Base-by-base conservation (phyloP, 2,888 invertebrate species). In the Dione vanillae region DNA sequence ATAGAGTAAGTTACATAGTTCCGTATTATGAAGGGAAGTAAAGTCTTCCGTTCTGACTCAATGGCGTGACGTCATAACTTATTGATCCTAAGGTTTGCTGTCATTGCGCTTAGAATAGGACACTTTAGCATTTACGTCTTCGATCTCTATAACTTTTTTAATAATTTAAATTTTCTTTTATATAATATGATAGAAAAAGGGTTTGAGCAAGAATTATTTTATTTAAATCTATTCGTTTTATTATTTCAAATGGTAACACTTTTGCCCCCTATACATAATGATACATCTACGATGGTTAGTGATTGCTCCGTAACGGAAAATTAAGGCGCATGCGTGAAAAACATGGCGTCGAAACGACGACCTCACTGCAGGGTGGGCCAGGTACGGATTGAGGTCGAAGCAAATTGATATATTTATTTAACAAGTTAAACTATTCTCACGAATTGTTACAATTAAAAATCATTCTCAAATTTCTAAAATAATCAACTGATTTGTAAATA, bases 301-400 rank as follows among this genome's bases (percentile, higher is more conserved):
- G 89, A 91, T 91, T 91, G 84, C 85, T 82, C 82, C 80, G 78
- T 78, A 78, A 77, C 78, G 77, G 82, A 82, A 83, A 84, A 81
- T 82, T 77, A 76, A 67, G 69, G 86, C 92, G 92, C 92, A 92
- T 91, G 92, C 92, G 92, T 82, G 85, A 78, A 86, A 87, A 90
- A 89, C 79, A 91, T 92, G 91, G 91, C 91, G 90, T 87, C 88
- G 75, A 75, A 77, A 75, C 81, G 82, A 83, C 84, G 85, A 84
- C 84, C 86, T 87, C 83, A 83, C 84, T 88, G 88, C 88, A 86
- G 91, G 90, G 88, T 85, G 83, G 83, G 78, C 73, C 88, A 88
- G 91, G 81, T 78, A 72, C 81, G 85, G 67, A 89, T 76, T 85
- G 12, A 73, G 69, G 69, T 65, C 0, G n/a, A 19, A 51, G 20